Evolutionary conservation across 37 sponge, comb jelly and placozoan genomes (phyloP), one percentile per base, ranked within the genome.

Genomic region (Chondrosia reniformis): DNA sequence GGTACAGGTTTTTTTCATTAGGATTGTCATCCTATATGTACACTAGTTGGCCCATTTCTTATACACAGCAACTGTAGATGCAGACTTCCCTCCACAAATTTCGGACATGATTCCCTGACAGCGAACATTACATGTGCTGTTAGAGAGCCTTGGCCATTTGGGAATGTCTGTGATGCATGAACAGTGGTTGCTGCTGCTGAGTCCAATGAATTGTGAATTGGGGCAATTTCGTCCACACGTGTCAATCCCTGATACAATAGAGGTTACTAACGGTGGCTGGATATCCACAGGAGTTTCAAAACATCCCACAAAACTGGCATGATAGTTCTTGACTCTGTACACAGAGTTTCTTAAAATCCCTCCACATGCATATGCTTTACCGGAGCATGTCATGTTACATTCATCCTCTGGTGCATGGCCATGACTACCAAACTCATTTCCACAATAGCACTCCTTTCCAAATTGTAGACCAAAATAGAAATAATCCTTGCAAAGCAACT

Each of bases 401-500:
- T 72, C 49, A 25, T 1, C 63, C 61, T 69, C 81, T n/a, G 58
- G 58, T 1, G 55, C 37, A 2, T 31, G 58, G 25, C 81, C 81
- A 54, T 81, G 36, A 1, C 36, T 7, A 25, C 81, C 81, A 71
- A 71, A 81, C 61, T 54, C 41, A 19, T 81, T 55, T 33, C 72
- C 81, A 69, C 81, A 81, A 57, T 55, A 71, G 63, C 81, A 81
- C 39, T 79, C 64, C 22, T 22, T 24, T 33, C 81, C 81, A 67
- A 28, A 56, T 31, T 81, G 81, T 25, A 81, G 30, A 5, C 73
- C 81, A 81, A 72, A 81, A 58, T 81, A 81, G 21, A 3, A 37
- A 33, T 67, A 81, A 1, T 39, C 41, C 7, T n/a, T 69, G 42
- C 72, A 69, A 69, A 69, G 42, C 24, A 21, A 34, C 7, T 6